phyloP scores from a whole-genome alignment of 2,797 vertebrate species.

The Notoglanidium macrostoma region DNA sequence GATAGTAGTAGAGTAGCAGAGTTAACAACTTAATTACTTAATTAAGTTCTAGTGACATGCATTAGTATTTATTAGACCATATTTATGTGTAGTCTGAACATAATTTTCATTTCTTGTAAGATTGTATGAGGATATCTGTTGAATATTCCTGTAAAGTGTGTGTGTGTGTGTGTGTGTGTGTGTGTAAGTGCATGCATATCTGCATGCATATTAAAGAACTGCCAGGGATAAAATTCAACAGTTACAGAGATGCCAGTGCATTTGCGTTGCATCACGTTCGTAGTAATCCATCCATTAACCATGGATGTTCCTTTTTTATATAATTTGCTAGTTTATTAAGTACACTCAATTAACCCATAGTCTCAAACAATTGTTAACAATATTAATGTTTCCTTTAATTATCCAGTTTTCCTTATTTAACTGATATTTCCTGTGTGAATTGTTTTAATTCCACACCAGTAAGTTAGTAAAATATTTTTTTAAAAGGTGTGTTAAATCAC shows the following conservation, averaged over 20 bases:
- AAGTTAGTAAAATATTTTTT: neutral
- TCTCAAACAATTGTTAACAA: neutral
- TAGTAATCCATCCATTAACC: neutral
- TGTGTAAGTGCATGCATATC: neutral
- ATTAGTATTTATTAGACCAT: constrained; percentile 1
- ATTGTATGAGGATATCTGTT: neutral
- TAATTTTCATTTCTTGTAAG: neutral
- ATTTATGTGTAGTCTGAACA: neutral
- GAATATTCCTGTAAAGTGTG: neutral
- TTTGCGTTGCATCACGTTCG: neutral
- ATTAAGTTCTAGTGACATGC: constrained; percentile 26
- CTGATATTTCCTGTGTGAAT: neutral
- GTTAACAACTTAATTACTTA: too few relatives aligned
- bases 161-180: neutral
- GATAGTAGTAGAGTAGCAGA: too few relatives aligned
- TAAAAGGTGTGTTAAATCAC: neutral
- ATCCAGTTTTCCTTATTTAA: neutral
- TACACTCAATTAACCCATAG: neutral
- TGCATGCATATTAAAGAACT: neutral
- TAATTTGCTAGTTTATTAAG: neutral
- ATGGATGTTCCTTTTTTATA: neutral
- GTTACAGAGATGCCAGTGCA: neutral
- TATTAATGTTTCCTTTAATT: neutral
- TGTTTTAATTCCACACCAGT: neutral
- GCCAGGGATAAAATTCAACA: neutral